Conservation (phyloP, 1,140 invertebrate genomes). For the Manduca sexta region DNA sequence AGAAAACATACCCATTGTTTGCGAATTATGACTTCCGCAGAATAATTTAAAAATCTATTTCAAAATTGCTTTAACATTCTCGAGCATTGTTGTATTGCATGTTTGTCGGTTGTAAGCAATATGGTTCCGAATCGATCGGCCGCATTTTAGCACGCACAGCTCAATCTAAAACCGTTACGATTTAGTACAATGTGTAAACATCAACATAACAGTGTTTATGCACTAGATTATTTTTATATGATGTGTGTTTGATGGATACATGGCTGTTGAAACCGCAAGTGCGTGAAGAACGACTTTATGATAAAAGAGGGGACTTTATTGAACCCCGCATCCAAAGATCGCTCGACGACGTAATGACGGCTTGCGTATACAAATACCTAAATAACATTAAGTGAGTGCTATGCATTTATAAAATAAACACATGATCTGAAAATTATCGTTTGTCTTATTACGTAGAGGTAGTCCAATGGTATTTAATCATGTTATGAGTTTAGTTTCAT, state of each 20-base stretch:
- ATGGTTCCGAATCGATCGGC: constrained; percentile 52
- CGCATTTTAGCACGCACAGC: constrained; percentile 59
- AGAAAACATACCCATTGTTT: too few species aligned
- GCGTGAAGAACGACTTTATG: constrained; percentile 14
- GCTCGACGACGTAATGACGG: too few species aligned
- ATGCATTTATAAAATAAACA: too few species aligned
- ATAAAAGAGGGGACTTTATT: constrained; percentile 16
- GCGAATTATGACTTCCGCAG: too few species aligned
- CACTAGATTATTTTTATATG: constrained; percentile 13
- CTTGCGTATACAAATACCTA: too few species aligned
- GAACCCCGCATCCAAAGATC: not conserved
- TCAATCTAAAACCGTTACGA: constrained; percentile 40
- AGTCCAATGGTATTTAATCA: too few species aligned
- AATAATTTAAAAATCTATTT: too few species aligned
- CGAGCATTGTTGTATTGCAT: constrained; percentile 4
- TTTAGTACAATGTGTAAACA: constrained; percentile 37
- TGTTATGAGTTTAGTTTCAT: too few species aligned
- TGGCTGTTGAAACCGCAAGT: constrained; percentile 16
- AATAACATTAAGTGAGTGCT: too few species aligned
- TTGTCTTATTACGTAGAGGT: too few species aligned
- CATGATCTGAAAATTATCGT: too few species aligned
- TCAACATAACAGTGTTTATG: constrained; percentile 23
- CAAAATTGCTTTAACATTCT: too few species aligned
- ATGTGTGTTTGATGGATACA: constrained; percentile 16
- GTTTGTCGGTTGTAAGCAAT: constrained; percentile 48